Evolutionary conservation across 2,113 vertebrate genomes (phyloP), one percentile per base, ranked within the genome.

Genomic region (Archocentrus centrarchus): DNA sequence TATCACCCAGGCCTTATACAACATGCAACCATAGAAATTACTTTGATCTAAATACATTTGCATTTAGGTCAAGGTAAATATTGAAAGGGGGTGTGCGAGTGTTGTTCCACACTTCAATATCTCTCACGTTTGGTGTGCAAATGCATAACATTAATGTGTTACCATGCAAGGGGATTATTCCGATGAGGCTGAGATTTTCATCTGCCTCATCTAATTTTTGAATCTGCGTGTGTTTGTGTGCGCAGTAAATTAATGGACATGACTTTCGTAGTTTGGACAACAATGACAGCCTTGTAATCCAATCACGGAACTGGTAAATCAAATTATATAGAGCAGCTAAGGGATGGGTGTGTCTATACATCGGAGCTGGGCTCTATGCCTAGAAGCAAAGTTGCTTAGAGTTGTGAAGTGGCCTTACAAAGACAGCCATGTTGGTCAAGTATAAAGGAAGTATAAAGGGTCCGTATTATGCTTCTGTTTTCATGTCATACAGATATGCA

Each of bases 261-360:
- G 86, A 83, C 88, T 93, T 78, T 80, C 15, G 11, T 80, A 82
- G 87, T 84, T 87, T 57, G 84, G 82, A 83, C 92, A 95, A 87
- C 87, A 88, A 90, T 92, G 83, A 90, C 89, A 86, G 90, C 55
- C 90, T 90, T 94, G 91, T 94, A 95, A 94, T 94, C 92, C 91
- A 93, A 93, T 95, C 91, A 85, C 70, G 39, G 63, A 39, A 68
- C 83, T 39, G 3, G 66, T 83, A 92, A 94, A 95, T 95, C 79
- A 89, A 92, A 91, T 95, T 92, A 92, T 7, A 39, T 27, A 70
- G 84, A 77, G 89, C 85, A 85, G 83, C 88, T 89, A 78, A 87
- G 81, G 79, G 58, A 93, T 88, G 88, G 91, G 88, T 85, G 86
- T 89, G 89, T 91, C 86, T 75, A 11, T 70, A 77, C 53, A 79